Evolutionary conservation across 2,888 invertebrate species (phyloP), one percentile per base, ranked within the genome.

Genomic region (Tethea ocularis): DNA sequence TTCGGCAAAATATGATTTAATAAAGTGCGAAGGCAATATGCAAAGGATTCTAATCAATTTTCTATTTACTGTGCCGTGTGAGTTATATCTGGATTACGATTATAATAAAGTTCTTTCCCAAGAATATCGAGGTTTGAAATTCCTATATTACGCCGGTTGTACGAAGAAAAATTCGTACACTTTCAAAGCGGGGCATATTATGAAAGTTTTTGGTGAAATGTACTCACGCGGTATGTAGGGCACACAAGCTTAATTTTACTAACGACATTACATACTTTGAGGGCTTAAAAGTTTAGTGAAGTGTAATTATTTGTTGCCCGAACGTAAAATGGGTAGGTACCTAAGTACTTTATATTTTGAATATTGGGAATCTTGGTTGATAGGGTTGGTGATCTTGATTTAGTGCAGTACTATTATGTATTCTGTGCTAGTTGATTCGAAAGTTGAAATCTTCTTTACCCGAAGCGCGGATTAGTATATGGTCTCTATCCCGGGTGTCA

Each of bases 131-230:
- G 11, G 11, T 20, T 4, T 13, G 13, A 33, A 33, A 53, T 33
- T 29, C 33, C 22, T 17, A 13, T 36, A 54, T 22, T 36, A 54
- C 11, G 33, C 20, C 7, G 36, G 54, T 22, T 20, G 63, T 54
- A 63, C 62, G 60, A 67, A 66, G 66, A 72, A 70, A 75, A 69
- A 69, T 69, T 68, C 62, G 66, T 70, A 64, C 71, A 71, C 73
- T 75, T 73, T 68, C 63, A 71, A 68, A 63, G 17, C 65, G 66
- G 61, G 66, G 66, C 67, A 72, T 73, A 73, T 75, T 75, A 75
- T 65, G 71, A 75, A 75, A 75, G 66, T 75, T 75, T 68, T 66
- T 66, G 62, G 63, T 55, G 62, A 57, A 55, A 58, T 57, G 56
- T 56, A 52, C 13, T 15, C 17, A 26, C 17, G 26, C 15, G 41